Base-by-base conservation (phyloP, 2,113 vertebrate species). In the Petromus typicus region DNA sequence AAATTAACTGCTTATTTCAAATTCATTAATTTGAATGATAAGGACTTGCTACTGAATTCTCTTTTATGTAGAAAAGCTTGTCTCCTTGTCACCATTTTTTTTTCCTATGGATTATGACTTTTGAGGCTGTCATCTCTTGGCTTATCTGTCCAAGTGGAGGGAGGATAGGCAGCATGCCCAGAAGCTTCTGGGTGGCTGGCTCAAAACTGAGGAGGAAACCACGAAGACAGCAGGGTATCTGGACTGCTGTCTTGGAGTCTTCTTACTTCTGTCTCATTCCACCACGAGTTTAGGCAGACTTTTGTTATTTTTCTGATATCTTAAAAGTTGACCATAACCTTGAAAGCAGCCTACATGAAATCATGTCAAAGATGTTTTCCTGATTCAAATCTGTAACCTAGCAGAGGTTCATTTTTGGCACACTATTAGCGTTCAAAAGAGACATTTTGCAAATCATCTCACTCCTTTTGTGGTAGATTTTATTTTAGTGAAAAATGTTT, bases 21-120 rank as follows among this genome's bases (percentile, higher is more conserved):
- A 54, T 91, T 71, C 75, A 90, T 81, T 95, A 88, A 81, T 82
- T 89, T 89, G 14, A 95, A 86, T 89, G 37, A 7, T 81, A 93
- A 12, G 48, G 20, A 37, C 18, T 83, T 91, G 22, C 40, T 82
- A 20, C 37, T 90, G 59, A 69, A 56, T 78, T 87, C 34, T 25
- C 59, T 57, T 78, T 57, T 54, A 48, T 43, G 25, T 14, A 18
- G 51, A n/a, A 85, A 92, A 7, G 2, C 4, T 71, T 3, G 73
- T n/a, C 51, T 94, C 20, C 22, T 87, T 59, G 34, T 37, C 76
- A n/a, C 57, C 9, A 71, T 45, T 84, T 12, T 2, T 27, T 83
- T 57, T 32, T 51, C n/a, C 10, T n/a, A 8, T 45, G 30, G 91
- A n/a, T 63, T 78, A 75, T 25, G 43, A 7, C 7, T n/a, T 40